Percentiles rank a stretch among this genome's conserved stretches.
Conservation (phyloP, 92 coral and sea anemone genomes). For the Ricordea florida region DNA sequence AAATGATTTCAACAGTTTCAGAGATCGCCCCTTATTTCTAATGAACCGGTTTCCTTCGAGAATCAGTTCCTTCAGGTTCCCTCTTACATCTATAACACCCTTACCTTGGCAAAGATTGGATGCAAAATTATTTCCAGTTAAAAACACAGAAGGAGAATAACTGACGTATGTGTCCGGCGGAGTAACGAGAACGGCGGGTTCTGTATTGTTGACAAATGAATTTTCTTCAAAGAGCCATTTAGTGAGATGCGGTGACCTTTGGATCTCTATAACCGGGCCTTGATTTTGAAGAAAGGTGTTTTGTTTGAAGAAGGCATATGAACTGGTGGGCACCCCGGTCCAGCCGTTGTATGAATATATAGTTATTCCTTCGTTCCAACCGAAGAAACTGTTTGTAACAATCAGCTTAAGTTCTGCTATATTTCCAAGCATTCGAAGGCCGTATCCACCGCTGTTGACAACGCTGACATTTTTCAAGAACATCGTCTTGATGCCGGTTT, state of each 20-base stretch:
- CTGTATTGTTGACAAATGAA: slow-evolving; percentile 17
- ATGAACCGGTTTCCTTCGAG: slow-evolving; percentile 22
- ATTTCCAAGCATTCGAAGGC: background rate
- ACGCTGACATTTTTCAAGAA: slow-evolving; percentile 1
- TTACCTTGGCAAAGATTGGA: slow-evolving; percentile 4
- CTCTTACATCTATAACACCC: slow-evolving; percentile 33
- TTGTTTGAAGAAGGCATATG: background rate
- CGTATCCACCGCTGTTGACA: background rate
- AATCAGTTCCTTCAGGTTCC: background rate
- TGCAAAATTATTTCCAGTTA: slow-evolving; percentile 18
- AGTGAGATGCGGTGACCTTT: background rate
- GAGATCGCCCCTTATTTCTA: slow-evolving; percentile 17
- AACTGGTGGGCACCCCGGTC: background rate
- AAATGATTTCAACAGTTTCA: background rate
- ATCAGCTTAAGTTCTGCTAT: background rate
- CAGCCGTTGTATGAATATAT: background rate
- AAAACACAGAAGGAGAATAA: background rate
- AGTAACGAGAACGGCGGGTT: slow-evolving; percentile 12
- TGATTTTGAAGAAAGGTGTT: slow-evolving; percentile 5
- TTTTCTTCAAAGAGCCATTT: slow-evolving; percentile 31
- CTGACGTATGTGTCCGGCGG: background rate
- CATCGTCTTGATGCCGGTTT: background rate
- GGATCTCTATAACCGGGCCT: slow-evolving; percentile 25
- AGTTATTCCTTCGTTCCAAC: slow-evolving; percentile 1
- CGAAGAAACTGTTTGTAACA: slow-evolving; percentile 6